Percentiles rank a stretch among this genome's conserved stretches.
Conservation (phyloP, 2,797 vertebrate genomes). For the Notoglanidium macrostoma region DNA sequence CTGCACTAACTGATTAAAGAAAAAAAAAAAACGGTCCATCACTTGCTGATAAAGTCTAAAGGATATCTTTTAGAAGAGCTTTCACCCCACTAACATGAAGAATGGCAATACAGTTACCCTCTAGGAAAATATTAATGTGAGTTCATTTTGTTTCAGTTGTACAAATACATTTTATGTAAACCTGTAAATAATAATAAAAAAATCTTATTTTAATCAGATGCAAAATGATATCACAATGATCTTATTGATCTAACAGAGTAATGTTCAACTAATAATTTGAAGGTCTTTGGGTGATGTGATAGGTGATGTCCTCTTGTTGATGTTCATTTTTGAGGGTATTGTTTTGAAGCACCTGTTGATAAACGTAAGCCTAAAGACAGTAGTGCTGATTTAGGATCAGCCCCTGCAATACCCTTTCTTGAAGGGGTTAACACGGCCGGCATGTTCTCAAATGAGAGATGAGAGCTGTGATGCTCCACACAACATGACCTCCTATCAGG, state of each 20-base stretch:
- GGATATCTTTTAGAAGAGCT: constrained; percentile 57
- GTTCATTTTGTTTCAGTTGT: not conserved
- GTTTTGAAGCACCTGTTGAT: constrained; percentile 5
- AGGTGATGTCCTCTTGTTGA: not conserved
- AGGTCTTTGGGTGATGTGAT: not conserved
- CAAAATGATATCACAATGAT: not conserved
- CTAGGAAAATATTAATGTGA: not conserved
- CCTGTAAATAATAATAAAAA: not conserved
- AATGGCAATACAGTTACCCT: constrained; percentile 9
- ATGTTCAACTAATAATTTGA: not conserved
- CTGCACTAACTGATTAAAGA: constrained; percentile 69
- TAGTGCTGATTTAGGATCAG: not conserved
- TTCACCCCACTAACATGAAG: constrained; percentile 10
- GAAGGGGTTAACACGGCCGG: constrained; percentile 12
- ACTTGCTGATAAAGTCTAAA: constrained; percentile 66
- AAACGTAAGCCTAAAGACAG: not conserved
- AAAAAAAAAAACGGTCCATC: constrained; percentile 62
- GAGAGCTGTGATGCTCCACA: constrained; percentile 28
- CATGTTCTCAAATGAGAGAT: constrained; percentile 25
- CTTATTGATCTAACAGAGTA: not conserved
- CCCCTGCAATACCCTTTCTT: not conserved
- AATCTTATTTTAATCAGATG: not conserved
- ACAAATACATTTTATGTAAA: not conserved
- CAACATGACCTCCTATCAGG: constrained; percentile 44
- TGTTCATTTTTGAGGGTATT: not conserved